Evolutionary conservation across 2,888 invertebrate species (phyloP).

Genomic region (Limnephilus marmoratus): DNA sequence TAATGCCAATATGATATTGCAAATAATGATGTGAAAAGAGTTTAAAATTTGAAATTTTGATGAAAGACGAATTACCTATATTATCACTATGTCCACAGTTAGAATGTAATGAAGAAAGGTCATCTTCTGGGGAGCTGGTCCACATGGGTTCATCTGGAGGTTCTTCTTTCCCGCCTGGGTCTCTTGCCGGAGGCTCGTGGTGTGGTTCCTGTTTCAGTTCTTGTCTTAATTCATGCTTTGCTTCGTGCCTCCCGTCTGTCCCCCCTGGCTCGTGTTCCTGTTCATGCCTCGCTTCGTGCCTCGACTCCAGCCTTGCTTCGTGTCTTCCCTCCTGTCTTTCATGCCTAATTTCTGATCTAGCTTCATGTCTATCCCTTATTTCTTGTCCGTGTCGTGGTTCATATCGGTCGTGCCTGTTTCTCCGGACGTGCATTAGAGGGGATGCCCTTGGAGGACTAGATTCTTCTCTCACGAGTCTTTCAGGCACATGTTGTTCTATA

Average conservation of each 20-base stretch:
- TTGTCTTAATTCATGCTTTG: constrained; percentile 59
- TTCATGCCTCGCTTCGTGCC: constrained; percentile 64
- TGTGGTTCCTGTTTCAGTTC: constrained; percentile 69
- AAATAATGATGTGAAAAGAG: constrained; percentile 60
- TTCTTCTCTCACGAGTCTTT: constrained; percentile 70
- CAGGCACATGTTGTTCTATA: constrained; percentile 71
- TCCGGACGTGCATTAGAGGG: constrained; percentile 74
- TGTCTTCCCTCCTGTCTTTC: constrained; percentile 62
- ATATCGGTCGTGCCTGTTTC: constrained; percentile 69
- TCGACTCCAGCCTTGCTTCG: constrained; percentile 63
- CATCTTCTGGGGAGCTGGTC: constrained; percentile 79
- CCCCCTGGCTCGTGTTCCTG: constrained; percentile 57
- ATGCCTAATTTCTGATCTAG: constrained; percentile 62
- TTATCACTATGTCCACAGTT: constrained; percentile 77
- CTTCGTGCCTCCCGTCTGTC: constrained; percentile 60
- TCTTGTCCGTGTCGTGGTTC: constrained; percentile 57
- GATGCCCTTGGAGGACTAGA: constrained; percentile 75
- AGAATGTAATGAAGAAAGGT: constrained; percentile 77
- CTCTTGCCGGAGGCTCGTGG: constrained; percentile 72
- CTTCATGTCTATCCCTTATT: constrained; percentile 53
- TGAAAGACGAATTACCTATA: constrained; percentile 72
- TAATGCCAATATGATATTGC: neutral
- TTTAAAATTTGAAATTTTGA: neutral
- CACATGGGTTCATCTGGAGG: constrained; percentile 77
- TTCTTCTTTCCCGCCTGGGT: constrained; percentile 77